These are phyloP conservation scores for Choreutis nemorana DNA, from an alignment of 2,888 invertebrate species.

Conservation along the genomic window DNA sequence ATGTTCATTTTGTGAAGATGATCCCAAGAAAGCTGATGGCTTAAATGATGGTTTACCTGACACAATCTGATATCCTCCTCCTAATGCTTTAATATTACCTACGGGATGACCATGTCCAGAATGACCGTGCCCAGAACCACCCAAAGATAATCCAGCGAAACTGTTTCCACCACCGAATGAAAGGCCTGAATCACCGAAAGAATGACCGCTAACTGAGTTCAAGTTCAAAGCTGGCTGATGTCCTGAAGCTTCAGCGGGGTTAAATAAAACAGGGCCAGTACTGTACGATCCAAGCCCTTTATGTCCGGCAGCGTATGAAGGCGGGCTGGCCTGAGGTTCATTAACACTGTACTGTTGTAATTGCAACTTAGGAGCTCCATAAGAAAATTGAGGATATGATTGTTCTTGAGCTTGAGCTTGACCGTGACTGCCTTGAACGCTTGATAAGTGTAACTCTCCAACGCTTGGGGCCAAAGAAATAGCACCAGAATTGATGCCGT, in stretches of 20 bases:
- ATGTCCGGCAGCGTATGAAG: constrained; percentile 44
- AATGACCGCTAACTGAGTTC: constrained; percentile 25
- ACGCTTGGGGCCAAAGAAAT: constrained; percentile 33
- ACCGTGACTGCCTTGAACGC: constrained; percentile 24
- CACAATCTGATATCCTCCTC: constrained; percentile 26
- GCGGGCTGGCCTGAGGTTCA: constrained; percentile 26
- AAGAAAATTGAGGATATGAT: constrained; percentile 32
- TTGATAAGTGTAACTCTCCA: constrained; percentile 32
- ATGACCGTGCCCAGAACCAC: constrained; percentile 17
- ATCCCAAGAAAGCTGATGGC: constrained; percentile 52
- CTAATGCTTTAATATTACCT: constrained; percentile 30
- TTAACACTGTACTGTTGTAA: constrained; percentile 31
- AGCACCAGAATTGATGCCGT: constrained; percentile 41
- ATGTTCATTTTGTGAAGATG: constrained; percentile 40
- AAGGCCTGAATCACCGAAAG: constrained; percentile 16
- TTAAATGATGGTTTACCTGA: constrained; percentile 47
- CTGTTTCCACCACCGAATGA: constrained; percentile 20
- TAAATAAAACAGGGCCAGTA: constrained; percentile 50
- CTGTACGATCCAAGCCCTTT: constrained; percentile 54
- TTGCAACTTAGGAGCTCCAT: constrained; percentile 31
- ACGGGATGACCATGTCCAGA: constrained; percentile 19
- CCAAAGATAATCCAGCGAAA: constrained; percentile 20
- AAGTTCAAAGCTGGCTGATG: constrained; percentile 24
- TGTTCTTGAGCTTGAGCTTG: constrained; percentile 35
- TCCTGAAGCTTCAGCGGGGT: constrained; percentile 28